Base-by-base conservation (phyloP, 1,140 invertebrate species). In the Bombus superbus region DNA sequence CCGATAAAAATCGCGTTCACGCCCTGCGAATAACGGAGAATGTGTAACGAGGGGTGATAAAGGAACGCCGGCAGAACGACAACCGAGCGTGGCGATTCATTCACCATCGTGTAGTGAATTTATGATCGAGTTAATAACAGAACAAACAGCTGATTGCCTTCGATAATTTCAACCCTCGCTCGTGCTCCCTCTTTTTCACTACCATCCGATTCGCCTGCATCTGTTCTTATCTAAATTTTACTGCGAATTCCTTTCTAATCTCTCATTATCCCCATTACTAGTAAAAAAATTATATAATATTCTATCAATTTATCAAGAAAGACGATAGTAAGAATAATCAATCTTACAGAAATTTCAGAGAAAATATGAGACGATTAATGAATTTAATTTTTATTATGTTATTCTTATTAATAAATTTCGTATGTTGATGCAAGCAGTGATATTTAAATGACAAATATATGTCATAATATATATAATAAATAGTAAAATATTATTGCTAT, bases 71-170 rank as follows among this genome's bases (percentile, higher is more conserved):
- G 28, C 66, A 68, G 64, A 71, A 85, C 77, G 88, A 89, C 82
- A 88, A 78, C 42, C 62, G 82, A 79, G 74, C 85, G 81, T 78
- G 79, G 68, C 83, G 86, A 83, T 81, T 87, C 75, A 81, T 66
- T 83, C 74, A 83, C 69, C 77, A 73, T 82, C 74, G 87, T 80
- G 87, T 83, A 75, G 68, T 66, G 88, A 89, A 89, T 89, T 89
- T 86, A 86, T 88, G 88, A 88, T 88, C 78, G 78, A 80, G 83
- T 89, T 89, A 89, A 89, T 89, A 88, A 89, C 87, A 66, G 88
- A 74, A 74, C 79, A 73, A 88, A 89, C 85, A 86, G 83, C 62
- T 72, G 83, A 89, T 89, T 88, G 87, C 59, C 76, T 73, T 72
- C 87, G 87, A 80, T 88, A 81, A 88, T 88, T 87, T 79, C 18